Percentiles rank a stretch among this genome's conserved stretches.
phyloP scores from a whole-genome alignment of 2,888 invertebrate species.

The Netelia inedita region DNA sequence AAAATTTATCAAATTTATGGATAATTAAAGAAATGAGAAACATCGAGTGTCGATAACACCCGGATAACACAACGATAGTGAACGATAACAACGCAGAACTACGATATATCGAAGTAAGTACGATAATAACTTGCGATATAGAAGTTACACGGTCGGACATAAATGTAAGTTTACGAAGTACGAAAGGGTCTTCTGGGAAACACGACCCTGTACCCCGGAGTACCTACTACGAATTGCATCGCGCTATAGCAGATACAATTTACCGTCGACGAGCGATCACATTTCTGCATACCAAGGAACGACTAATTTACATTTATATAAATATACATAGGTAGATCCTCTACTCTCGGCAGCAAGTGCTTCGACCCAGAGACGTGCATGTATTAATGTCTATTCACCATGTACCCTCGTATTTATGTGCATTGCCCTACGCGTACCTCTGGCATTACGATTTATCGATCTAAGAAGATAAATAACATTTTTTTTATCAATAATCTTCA shows the following conservation, averaged over 20 bases:
- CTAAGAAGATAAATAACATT: too few relatives aligned
- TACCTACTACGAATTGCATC: slow-evolving; percentile 37
- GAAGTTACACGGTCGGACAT: neutral
- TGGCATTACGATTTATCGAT: neutral
- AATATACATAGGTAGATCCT: slow-evolving; percentile 15
- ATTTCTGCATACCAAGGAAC: slow-evolving; percentile 41
- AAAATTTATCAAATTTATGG: neutral
- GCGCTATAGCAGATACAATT: slow-evolving; percentile 10
- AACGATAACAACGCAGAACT: neutral
- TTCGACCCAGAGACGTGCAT: slow-evolving; percentile 15
- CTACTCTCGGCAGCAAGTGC: slow-evolving; percentile 27
- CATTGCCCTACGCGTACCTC: neutral
- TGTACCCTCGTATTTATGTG: slow-evolving; percentile 49
- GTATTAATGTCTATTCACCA: slow-evolving; percentile 26
- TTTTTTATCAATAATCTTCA: too few relatives aligned
- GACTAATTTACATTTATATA: slow-evolving; percentile 60
- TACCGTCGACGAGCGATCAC: slow-evolving; percentile 6
- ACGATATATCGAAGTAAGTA: slow-evolving; percentile 25
- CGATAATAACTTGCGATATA: slow-evolving; percentile 28
- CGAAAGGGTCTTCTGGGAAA: slow-evolving; percentile 39
- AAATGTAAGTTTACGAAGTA: slow-evolving; percentile 35
- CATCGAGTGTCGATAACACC: neutral
- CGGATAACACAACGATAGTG: neutral
- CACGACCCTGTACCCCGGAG: slow-evolving; percentile 39
- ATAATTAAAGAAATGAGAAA: neutral